A percentile compares a stretch with the other conserved stretches of the same genome.
Evolutionary conservation across 2,797 vertebrate species (phyloP).

Genomic region (Sus cebifrons): DNA sequence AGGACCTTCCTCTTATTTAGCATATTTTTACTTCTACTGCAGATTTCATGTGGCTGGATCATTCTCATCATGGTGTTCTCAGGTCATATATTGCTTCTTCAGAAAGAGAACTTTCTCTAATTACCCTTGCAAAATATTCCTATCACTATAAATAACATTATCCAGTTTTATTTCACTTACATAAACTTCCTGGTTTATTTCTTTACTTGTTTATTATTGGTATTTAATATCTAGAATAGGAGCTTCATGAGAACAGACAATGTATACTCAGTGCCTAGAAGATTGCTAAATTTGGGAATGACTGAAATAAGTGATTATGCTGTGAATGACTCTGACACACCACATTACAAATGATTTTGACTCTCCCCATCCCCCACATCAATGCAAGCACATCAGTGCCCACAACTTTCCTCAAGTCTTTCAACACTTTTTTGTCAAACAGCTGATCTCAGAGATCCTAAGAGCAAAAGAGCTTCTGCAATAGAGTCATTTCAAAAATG

Average conservation of each 20-base stretch:
- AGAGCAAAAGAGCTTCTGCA: background rate
- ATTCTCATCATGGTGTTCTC: background rate
- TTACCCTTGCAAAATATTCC: background rate
- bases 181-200: background rate
- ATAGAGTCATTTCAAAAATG: constrained; percentile 19
- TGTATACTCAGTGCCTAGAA: background rate
- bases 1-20: background rate
- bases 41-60: background rate
- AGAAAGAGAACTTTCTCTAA: background rate
- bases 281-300: background rate
- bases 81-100: background rate
- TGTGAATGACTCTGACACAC: background rate
- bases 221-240: background rate
- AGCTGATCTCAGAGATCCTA: constrained; percentile 2
- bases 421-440: background rate
- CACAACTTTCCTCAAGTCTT: background rate
- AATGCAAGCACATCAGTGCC: background rate
- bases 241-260: background rate
- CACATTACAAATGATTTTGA: background rate
- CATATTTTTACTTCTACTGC: background rate
- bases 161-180: background rate
- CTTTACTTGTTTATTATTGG: background rate
- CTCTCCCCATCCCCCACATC: accelerated
- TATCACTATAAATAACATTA: background rate
- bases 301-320: background rate